Conservation (phyloP, 2,113 vertebrate genomes). For the Centrocercus urophasianus region DNA sequence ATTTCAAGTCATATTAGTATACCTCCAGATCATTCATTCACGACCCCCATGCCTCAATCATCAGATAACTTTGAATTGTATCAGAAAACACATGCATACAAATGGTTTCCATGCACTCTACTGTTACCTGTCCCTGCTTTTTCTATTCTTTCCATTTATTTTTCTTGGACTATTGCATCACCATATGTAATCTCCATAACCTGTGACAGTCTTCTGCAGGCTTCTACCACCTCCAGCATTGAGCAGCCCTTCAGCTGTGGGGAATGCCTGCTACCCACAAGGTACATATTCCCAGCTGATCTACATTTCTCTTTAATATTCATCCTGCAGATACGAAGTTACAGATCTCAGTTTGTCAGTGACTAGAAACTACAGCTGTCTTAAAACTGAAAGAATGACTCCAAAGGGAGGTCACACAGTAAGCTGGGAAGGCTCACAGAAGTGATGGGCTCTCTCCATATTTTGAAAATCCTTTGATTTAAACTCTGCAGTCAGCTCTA, state of each 20-base stretch:
- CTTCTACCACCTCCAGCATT: not conserved
- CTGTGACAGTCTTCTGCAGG: not conserved
- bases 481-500: not conserved
- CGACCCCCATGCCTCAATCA: not conserved
- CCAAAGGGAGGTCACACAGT: not conserved
- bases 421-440: not conserved
- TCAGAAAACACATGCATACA: not conserved
- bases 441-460: not conserved
- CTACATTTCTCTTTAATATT: not conserved
- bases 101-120: not conserved
- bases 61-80: not conserved
- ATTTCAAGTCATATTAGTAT: not conserved
- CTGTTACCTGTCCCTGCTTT: not conserved
- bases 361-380: not conserved
- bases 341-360: not conserved
- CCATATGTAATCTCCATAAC: not conserved
- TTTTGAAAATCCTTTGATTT: not conserved
- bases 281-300: accelerated
- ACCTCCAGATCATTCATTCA: not conserved
- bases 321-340: not conserved
- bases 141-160: not conserved
- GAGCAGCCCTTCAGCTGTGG: not conserved
- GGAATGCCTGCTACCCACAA: not conserved
- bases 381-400: not conserved
- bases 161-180: not conserved